phyloP scores from a whole-genome alignment of 2,113 vertebrate genomes.

The Gymnarchus niloticus region DNA sequence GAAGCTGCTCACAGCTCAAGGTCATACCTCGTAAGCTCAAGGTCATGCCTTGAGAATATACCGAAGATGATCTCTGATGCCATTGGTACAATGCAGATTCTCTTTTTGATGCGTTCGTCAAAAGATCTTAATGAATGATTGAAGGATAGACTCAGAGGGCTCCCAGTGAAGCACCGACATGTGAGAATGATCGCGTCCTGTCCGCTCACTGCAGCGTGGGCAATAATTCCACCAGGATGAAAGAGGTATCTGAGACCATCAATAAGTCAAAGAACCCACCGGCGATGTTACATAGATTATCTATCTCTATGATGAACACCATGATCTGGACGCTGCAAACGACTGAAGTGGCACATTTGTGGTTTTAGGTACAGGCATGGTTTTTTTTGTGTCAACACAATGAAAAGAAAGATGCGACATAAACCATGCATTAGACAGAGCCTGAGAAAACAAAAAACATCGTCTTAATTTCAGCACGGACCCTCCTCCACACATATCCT shows the following conservation, averaged over 20 bases:
- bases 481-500: not conserved
- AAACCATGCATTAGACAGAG: not conserved
- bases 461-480: not conserved
- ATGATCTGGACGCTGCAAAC: not conserved
- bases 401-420: not conserved
- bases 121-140: not conserved
- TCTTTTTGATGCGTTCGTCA: not conserved
- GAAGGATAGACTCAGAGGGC: not conserved
- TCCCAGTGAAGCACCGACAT: not conserved
- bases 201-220: not conserved
- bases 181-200: not conserved
- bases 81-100: not conserved
- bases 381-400: not conserved
- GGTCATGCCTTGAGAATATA: no score
- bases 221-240: not conserved
- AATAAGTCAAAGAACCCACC: constrained; percentile 3
- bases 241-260: constrained; percentile 5
- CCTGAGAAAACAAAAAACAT: not conserved
- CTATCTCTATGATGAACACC: not conserved
- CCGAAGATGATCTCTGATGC: no score
- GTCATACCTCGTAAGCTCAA: not conserved
- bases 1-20: not conserved
- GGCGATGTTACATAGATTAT: constrained; percentile 26
- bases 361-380: not conserved
- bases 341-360: not conserved